phyloP scores from a whole-genome alignment of 2,888 invertebrate species.

The Tipula unca region DNA sequence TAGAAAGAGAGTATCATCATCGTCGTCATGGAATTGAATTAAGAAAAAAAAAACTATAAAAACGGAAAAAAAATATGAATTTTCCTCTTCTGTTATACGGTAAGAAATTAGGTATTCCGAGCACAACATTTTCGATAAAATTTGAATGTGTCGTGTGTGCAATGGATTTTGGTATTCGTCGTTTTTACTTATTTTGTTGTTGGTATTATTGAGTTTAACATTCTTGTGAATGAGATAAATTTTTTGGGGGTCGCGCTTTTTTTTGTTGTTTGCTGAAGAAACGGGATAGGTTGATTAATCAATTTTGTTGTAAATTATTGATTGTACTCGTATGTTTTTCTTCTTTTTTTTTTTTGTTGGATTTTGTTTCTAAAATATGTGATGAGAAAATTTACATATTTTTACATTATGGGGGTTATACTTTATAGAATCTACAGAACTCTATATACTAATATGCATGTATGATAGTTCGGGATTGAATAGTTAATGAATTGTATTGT shows the following conservation, averaged over 20 bases:
- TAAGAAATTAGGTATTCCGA: neutral
- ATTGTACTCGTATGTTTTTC: neutral
- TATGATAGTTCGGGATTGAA: neutral
- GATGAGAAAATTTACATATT: neutral
- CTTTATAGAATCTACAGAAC: neutral
- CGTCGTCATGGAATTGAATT: neutral
- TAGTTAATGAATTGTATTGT: neutral
- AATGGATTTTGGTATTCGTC: neutral
- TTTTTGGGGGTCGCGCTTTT: neutral
- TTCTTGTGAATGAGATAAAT: neutral
- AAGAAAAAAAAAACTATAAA: neutral
- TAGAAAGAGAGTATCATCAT: neutral
- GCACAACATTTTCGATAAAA: neutral
- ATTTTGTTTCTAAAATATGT: neutral
- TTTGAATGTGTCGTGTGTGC: constrained; percentile 4
- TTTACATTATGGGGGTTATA: neutral
- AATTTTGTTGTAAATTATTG: neutral
- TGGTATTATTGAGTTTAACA: neutral
- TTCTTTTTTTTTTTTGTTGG: neutral
- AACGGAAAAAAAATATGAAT: neutral
- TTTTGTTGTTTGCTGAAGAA: neutral
- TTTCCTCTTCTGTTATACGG: neutral
- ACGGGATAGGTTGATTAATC: neutral
- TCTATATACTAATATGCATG: neutral
- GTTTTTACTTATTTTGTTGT: neutral